Percentiles rank a stretch among this genome's conserved stretches.
phyloP scores from a whole-genome alignment of 2,888 invertebrate species.

The Rhamnusium bicolor region DNA sequence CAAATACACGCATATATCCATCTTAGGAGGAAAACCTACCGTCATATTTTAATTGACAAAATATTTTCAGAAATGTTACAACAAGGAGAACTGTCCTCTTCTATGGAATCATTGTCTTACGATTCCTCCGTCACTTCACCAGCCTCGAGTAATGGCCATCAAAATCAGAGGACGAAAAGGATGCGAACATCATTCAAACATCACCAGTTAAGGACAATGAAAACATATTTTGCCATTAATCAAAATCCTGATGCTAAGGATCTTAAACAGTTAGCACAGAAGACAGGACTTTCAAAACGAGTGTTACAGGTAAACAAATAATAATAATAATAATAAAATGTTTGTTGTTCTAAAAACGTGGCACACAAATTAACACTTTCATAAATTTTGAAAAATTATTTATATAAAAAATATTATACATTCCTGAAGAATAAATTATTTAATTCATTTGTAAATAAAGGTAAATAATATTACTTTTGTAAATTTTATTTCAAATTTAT shows the following conservation, averaged over 20 bases:
- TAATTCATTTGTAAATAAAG: too few relatives aligned
- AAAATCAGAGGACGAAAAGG: constrained; percentile 86
- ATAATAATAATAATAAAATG: not conserved
- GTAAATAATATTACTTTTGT: too few relatives aligned
- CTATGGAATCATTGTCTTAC: constrained; percentile 85
- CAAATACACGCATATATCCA: too few relatives aligned
- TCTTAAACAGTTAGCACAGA: constrained; percentile 97
- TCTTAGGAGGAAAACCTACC: too few relatives aligned
- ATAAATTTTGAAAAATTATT: too few relatives aligned
- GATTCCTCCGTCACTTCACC: constrained; percentile 83
- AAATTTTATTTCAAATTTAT: too few relatives aligned
- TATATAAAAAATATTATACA: too few relatives aligned
- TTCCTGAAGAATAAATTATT: too few relatives aligned
- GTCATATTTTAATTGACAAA: not conserved
- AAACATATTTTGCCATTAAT: constrained; percentile 98
- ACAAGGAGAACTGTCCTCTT: constrained; percentile 82
- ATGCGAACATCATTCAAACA: constrained; percentile 99
- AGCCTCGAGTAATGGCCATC: constrained; percentile 75
- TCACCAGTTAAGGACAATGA: constrained; percentile 98
- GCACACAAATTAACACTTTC: too few relatives aligned
- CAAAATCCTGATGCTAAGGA: constrained; percentile 99
- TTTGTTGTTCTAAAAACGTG: not conserved
- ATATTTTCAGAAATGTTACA: constrained; percentile 80
- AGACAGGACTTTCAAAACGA: constrained; percentile 97
- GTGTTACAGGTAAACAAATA: constrained; percentile 92